Percentiles rank a stretch among this genome's conserved stretches.
Conservation (phyloP, 1,140 invertebrate genomes). For the Metopolophium dirhodum region DNA sequence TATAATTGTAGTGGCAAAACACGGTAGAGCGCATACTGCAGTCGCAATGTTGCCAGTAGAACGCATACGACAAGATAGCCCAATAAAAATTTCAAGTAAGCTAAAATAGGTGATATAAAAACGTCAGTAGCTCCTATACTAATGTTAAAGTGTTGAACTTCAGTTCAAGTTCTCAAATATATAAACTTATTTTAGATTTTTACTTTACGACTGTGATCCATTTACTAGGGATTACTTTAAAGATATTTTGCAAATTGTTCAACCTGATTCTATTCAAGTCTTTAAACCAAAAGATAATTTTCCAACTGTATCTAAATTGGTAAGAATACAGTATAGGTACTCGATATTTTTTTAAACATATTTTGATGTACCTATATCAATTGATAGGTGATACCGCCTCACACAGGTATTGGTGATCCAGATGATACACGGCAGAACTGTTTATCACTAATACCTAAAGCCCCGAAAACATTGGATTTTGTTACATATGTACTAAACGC, state of each 20-base stretch:
- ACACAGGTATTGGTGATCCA: slow-evolving; percentile 73
- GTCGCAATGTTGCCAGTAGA: too few relatives aligned
- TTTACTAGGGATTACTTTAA: slow-evolving; percentile 80
- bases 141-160: too few relatives aligned
- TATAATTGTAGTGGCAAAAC: too few relatives aligned
- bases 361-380: neutral
- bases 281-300: slow-evolving; percentile 53
- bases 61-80: too few relatives aligned
- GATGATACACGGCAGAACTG: slow-evolving; percentile 78
- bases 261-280: slow-evolving; percentile 58
- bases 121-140: too few relatives aligned
- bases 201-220: slow-evolving; percentile 79
- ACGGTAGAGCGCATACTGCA: too few relatives aligned
- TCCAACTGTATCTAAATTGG: neutral
- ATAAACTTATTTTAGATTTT: slow-evolving; percentile 65
- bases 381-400: slow-evolving; percentile 68
- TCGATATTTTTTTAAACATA: too few relatives aligned
- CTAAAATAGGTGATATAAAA: too few relatives aligned
- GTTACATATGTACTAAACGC: slow-evolving; percentile 71
- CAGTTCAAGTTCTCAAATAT: neutral
- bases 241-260: slow-evolving; percentile 60
- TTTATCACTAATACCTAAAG: slow-evolving; percentile 71
- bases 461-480: slow-evolving; percentile 71
- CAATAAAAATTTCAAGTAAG: too few relatives aligned
- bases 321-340: neutral